phyloP scores from a whole-genome alignment of 2,113 vertebrate species.

The Chrysemys picta region DNA sequence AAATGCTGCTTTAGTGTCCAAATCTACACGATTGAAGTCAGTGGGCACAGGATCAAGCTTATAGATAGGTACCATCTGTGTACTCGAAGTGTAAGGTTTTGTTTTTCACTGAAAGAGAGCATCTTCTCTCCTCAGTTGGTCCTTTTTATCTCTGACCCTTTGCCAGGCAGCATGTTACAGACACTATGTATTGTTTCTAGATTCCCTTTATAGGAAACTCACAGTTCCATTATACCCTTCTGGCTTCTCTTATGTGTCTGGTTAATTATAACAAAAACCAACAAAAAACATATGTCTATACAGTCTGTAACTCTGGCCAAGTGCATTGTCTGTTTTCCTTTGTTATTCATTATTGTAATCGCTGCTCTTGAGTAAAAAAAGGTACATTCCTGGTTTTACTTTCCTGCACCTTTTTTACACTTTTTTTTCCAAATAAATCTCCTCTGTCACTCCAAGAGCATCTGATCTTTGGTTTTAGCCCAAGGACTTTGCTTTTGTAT shows the following conservation, averaged over 20 bases:
- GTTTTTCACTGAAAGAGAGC: background rate
- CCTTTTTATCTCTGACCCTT: background rate
- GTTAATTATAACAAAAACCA: background rate
- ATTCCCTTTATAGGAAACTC: background rate
- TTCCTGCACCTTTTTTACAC: background rate
- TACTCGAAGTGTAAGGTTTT: too few relatives aligned
- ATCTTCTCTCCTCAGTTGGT: background rate
- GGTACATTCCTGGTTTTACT: background rate
- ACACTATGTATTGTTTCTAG: background rate
- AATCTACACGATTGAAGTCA: background rate
- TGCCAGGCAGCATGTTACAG: background rate
- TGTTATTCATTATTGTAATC: background rate
- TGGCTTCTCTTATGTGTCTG: background rate
- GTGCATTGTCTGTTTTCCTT: background rate
- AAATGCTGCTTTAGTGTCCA: background rate
- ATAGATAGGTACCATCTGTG: background rate
- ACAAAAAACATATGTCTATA: background rate
- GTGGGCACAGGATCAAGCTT: background rate
- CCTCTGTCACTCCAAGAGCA: background rate
- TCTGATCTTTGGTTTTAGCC: background rate
- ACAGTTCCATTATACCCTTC: background rate
- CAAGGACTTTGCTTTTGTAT: conserved; percentile 22
- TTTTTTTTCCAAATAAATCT: background rate
- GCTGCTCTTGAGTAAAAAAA: background rate
- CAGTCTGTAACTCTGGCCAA: background rate